Base-by-base conservation (phyloP, 1,140 invertebrate species). In the Mesaphorura yosii region DNA sequence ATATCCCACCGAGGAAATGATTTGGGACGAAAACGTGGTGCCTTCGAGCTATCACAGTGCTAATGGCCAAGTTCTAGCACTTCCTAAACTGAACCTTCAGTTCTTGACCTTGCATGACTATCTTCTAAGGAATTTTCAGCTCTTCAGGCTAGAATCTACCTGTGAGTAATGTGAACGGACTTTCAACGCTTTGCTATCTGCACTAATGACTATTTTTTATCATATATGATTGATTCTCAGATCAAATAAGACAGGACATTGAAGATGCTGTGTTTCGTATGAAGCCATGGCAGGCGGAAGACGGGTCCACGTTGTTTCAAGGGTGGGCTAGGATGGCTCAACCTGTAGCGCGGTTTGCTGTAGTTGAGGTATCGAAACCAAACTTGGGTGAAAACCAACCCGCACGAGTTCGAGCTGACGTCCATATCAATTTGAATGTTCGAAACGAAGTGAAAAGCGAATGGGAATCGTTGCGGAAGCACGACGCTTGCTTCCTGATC, bases 11-110 rank as follows among this genome's bases (percentile, higher is more conserved):
- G 95, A 99, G 68, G 82, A 90, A 45, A 84, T 98, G 10, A 95
- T 99, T 61, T 99, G 96, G 96, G 91, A 99, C 72, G 93, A 98
- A 68, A 98, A 96, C 67, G 81, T 98, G 28, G 94, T 99, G 1
- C 96, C 96, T 0, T 89, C 88, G 0, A 93, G 98, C 64, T 96
- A 94, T 70, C 97, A 89, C 71, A 90, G 87, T 47, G 90, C 91
- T 1, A 92, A 98, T 69, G 88, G 84, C 26, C 57, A 63, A 59
- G 92, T 88, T 65, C 72, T 99, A 7, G 94, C 96, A 0, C 72
- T 99, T 53, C 94, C 96, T 1, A 99, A 98, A 70, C 72, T 99
- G 1, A 98, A 98, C 73, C 74, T 99, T 5, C 95, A 99, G 72
- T 99, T 98, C 72, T 73, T 99, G 3, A 98, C 96, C 0, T 70